Evolutionary conservation across 2,888 invertebrate species (phyloP).

Genomic region (Trissolcus brochymenae): DNA sequence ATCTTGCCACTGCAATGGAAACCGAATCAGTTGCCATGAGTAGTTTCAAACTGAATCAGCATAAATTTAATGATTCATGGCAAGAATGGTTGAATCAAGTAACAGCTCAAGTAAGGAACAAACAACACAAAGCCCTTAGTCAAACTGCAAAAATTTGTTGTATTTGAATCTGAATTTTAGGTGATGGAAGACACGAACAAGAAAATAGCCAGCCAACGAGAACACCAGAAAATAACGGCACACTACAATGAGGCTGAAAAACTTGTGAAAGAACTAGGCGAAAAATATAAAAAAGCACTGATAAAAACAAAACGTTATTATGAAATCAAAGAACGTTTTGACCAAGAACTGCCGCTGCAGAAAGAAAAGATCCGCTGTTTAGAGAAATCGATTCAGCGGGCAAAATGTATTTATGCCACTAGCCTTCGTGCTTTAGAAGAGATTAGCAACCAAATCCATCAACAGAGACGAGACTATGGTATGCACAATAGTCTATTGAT

Average conservation of each 20-base stretch:
- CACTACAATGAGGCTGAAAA: conserved; percentile 88
- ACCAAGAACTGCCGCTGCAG: conserved; percentile 90
- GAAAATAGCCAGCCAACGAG: conserved; percentile 91
- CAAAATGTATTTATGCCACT: conserved; percentile 88
- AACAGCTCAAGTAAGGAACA: conserved; percentile 30
- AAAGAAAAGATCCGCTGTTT: conserved; percentile 89
- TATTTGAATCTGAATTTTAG: conserved; percentile 72
- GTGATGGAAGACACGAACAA: conserved; percentile 95
- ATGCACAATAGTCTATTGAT: conserved; percentile 31
- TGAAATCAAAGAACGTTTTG: conserved; percentile 91
- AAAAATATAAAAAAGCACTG: conserved; percentile 88
- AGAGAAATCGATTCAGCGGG: conserved; percentile 86
- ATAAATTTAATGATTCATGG: conserved; percentile 43
- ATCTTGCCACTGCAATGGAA: conserved; percentile 44
- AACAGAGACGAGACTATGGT: conserved; percentile 81
- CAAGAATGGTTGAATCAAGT: conserved; percentile 49
- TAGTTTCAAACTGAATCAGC: conserved; percentile 42
- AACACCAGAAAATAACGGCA: conserved; percentile 89
- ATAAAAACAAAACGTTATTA: conserved; percentile 93
- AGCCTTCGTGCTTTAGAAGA: conserved; percentile 90
- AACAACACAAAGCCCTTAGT: neutral
- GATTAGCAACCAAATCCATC: conserved; percentile 94
- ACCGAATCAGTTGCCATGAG: conserved; percentile 41
- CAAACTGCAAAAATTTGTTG: neutral
- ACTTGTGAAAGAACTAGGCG: conserved; percentile 88